Base-by-base conservation (phyloP, 2,888 invertebrate genomes). In the Hemaris fuciformis region DNA sequence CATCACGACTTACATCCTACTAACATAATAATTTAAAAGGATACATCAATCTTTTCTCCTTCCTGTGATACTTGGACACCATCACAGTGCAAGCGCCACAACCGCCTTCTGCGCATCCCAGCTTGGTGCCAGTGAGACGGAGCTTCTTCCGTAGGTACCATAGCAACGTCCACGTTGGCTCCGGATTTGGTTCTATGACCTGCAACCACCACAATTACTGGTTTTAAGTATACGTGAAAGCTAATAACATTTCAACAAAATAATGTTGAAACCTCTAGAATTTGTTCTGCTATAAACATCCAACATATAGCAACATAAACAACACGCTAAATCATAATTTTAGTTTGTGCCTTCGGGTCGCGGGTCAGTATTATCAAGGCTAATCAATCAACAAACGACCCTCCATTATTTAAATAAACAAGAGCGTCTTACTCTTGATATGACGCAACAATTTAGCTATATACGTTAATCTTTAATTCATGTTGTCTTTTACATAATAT, bases 1-100 rank as follows among this genome's bases (percentile, higher is more conserved):
- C n/a, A n/a, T n/a, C n/a, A n/a, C n/a, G n/a, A n/a, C n/a, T n/a
- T n/a, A n/a, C n/a, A n/a, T n/a, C n/a, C n/a, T n/a, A n/a, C n/a
- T 1, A n/a, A n/a, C n/a, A 13, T 3, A 18, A 18, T 46, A 13
- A 62, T 59, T 60, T 27, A 62, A 89, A 91, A 93, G 91, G 92
- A 92, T 93, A 93, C 93, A 80, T 63, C 4, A 87, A 66, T 80
- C 77, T 86, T 57, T 94, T 93, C n/a, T 89, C 93, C 38, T 76
- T 80, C 1, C 96, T 93, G 76, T 97, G 94, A 74, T 94, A 95
- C 81, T 94, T 95, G 38, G 98, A 98, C 22, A 98, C 92, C 97
- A 99, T 98, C 15, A 99, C 98, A 0, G 98, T 99, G 80, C 99
- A 99, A 0, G 98, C 98, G 0, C 99, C 99, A 80, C 99, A 99